Evolutionary conservation across 2,797 vertebrate species (phyloP).

Genomic region (Labeo calbasu): DNA sequence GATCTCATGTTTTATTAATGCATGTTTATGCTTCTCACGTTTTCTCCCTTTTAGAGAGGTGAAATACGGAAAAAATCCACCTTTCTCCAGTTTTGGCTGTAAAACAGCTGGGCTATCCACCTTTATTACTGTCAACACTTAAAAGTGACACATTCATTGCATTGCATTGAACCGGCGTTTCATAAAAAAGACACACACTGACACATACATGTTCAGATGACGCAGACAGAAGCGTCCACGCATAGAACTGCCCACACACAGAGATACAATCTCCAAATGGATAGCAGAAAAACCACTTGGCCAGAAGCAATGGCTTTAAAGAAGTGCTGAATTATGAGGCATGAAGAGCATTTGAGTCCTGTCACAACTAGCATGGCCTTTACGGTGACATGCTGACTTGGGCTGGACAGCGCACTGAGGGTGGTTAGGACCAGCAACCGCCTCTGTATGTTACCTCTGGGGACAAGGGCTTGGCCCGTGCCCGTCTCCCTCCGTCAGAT

Average conservation of each 20-base stretch:
- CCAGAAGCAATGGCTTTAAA: conserved; percentile 35
- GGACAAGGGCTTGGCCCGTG: conserved; percentile 6
- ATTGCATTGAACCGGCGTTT: conserved; percentile 6
- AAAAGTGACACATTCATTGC: conserved; percentile 44
- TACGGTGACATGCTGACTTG: conserved; percentile 40
- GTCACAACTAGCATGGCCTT: conserved; percentile 47
- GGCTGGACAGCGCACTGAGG: conserved; percentile 16
- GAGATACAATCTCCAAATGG: background rate
- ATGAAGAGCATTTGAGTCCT: conserved; percentile 49
- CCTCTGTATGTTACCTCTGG: conserved; percentile 39
- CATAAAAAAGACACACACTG: conserved; percentile 17
- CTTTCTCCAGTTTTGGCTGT: background rate
- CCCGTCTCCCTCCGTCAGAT: background rate
- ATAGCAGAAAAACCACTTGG: conserved; percentile 2
- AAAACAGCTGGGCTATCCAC: conserved; percentile 14
- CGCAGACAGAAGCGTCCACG: background rate
- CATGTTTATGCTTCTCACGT: background rate
- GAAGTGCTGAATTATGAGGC: conserved; percentile 31
- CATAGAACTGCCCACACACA: conserved; percentile 15
- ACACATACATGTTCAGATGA: conserved; percentile 27
- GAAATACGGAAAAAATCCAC: background rate
- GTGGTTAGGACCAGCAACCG: conserved; percentile 16
- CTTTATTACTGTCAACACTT: conserved; percentile 20
- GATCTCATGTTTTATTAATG: conserved; percentile 36
- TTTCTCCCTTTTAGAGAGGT: background rate